A percentile compares a stretch with the other conserved stretches of the same genome.
These are phyloP conservation scores for Diorhabda sublineata DNA, from an alignment of 1,140 invertebrate species.

Conservation along the genomic window DNA sequence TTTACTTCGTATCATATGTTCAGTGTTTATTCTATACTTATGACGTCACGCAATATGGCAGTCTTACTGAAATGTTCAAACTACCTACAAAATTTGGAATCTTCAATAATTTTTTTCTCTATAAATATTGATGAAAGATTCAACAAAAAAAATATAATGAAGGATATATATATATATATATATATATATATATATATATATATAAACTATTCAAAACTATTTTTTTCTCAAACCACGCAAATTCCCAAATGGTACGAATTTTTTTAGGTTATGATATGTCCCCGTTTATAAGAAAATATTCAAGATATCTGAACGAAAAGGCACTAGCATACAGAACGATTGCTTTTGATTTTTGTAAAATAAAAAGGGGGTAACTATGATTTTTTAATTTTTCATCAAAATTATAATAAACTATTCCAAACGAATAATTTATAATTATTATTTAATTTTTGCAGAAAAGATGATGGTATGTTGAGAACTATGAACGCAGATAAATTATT, in stretches of 20 bases:
- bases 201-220: too few species aligned
- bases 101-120: too few species aligned
- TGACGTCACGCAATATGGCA: too few species aligned
- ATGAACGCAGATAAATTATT: conserved; percentile 97
- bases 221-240: too few species aligned
- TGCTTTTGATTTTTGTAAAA: conserved; percentile 99
- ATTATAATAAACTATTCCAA: background rate
- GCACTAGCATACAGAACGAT: conserved; percentile 95
- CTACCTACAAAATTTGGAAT: too few species aligned
- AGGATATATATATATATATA: too few species aligned
- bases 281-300: conserved; percentile 95
- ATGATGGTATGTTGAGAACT: conserved; percentile 92
- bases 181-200: too few species aligned
- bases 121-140: too few species aligned
- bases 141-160: too few species aligned
- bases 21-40: too few species aligned
- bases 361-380: conserved; percentile 88
- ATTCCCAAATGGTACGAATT: background rate
- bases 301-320: conserved; percentile 99
- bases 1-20: too few species aligned
- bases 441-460: conserved; percentile 66
- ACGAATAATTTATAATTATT: background rate
- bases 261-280: conserved; percentile 97
- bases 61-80: too few species aligned
- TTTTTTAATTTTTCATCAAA: background rate